Percentiles rank a stretch among this genome's conserved stretches.
Evolutionary conservation across 2,113 vertebrate species (phyloP).

Genomic region (Paedocypris sp.): DNA sequence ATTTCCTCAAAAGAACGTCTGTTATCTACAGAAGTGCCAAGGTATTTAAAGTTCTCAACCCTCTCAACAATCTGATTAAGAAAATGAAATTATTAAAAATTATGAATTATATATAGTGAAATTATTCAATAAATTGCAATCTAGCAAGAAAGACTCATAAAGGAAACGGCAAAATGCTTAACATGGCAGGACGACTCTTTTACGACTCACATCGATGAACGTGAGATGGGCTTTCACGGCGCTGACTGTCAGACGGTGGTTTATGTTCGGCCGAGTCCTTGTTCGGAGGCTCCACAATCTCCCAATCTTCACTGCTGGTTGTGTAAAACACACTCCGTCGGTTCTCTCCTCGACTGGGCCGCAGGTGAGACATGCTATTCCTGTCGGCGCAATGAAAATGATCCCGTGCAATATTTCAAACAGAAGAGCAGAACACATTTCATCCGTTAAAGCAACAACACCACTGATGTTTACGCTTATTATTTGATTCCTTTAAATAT

Average conservation of each 20-base stretch:
- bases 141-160: too few relatives aligned
- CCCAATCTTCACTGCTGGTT: constrained; percentile 80
- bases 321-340: constrained; percentile 85
- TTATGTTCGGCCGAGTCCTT: constrained; percentile 79
- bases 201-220: constrained; percentile 69
- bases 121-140: too few relatives aligned
- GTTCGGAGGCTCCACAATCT: constrained; percentile 73
- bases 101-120: too few relatives aligned
- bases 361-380: constrained; percentile 86
- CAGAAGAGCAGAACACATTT: neutral
- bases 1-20: too few relatives aligned
- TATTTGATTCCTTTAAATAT: too few relatives aligned
- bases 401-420: neutral
- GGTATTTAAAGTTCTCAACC: too few relatives aligned
- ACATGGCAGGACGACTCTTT: too few relatives aligned
- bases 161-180: too few relatives aligned
- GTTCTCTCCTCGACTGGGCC: constrained; percentile 66
- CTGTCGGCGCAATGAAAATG: constrained; percentile 46
- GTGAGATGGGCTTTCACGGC: constrained; percentile 44
- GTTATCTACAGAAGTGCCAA: too few relatives aligned
- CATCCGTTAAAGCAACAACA: neutral
- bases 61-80: too few relatives aligned
- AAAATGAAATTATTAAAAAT: too few relatives aligned
- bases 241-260: constrained; percentile 17
- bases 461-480: too few relatives aligned